A percentile compares a stretch with the other conserved stretches of the same genome.
Evolutionary conservation across 2,113 vertebrate genomes (phyloP).

Genomic region (Cichladusa arquata): DNA sequence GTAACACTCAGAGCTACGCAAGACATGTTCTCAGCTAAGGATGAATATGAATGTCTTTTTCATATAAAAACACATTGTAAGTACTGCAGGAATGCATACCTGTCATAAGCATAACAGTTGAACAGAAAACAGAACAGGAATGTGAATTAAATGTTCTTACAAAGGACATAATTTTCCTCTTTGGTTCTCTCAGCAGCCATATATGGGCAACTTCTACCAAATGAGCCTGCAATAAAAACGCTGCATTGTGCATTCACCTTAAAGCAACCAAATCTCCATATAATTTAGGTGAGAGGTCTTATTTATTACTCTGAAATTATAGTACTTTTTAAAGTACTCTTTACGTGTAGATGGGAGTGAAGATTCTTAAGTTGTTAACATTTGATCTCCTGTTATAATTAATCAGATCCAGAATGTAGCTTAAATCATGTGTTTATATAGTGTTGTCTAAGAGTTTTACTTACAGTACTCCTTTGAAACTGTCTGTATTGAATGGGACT

Average conservation of each 20-base stretch:
- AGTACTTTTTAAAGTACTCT: slow-evolving; percentile 48
- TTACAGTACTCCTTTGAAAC: slow-evolving; percentile 5
- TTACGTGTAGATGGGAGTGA: slow-evolving; percentile 23
- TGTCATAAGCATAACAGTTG: slow-evolving; percentile 46
- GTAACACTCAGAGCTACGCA: neutral
- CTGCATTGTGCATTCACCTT: neutral
- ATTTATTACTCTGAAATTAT: slow-evolving; percentile 57
- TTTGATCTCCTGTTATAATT: slow-evolving; percentile 69
- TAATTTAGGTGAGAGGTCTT: slow-evolving; percentile 51
- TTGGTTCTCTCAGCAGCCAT: slow-evolving; percentile 43
- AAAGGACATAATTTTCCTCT: slow-evolving; percentile 32
- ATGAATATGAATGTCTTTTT: slow-evolving; percentile 48
- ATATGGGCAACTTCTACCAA: slow-evolving; percentile 60
- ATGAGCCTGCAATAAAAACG: slow-evolving; percentile 44
- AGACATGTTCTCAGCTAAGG: neutral
- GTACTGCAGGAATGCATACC: slow-evolving; percentile 33
- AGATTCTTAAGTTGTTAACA: slow-evolving; percentile 69
- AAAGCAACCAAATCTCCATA: neutral
- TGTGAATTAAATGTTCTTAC: slow-evolving; percentile 41
- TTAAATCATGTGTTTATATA: slow-evolving; percentile 53
- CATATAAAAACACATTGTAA: slow-evolving; percentile 4
- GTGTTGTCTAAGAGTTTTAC: slow-evolving; percentile 16
- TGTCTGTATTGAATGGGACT: neutral
- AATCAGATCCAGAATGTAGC: slow-evolving; percentile 59
- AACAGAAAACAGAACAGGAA: slow-evolving; percentile 66